Conservation (phyloP, 2,888 invertebrate genomes). For the Drosophila mulleri region DNA sequence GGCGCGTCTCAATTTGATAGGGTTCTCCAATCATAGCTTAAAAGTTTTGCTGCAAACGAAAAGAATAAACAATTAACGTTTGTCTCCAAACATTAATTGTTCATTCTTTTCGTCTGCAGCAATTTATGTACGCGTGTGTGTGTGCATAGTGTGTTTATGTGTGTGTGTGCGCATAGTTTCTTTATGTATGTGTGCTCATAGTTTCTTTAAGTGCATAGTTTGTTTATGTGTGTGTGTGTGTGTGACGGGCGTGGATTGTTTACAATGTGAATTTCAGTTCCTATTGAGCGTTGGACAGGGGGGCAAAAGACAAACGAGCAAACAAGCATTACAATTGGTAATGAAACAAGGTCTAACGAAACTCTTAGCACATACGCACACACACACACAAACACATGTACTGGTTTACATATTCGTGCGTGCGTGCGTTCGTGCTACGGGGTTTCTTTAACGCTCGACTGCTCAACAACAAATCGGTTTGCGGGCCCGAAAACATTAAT, state of each 20-base stretch:
- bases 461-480: constrained; percentile 39
- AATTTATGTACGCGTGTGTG: not conserved
- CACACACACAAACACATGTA: not conserved
- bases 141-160: not conserved
- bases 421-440: not conserved
- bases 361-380: constrained; percentile 12
- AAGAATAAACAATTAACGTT: constrained; percentile 33
- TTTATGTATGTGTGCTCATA: not conserved
- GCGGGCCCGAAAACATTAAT: constrained; percentile 35
- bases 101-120: no score
- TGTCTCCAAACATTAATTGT: not conserved
- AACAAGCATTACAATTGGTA: constrained; percentile 35
- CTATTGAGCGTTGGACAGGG: constrained; percentile 15
- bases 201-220: not conserved
- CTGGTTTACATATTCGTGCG: not conserved
- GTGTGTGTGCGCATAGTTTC: not conserved
- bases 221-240: constrained; percentile 17
- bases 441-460: constrained; percentile 60
- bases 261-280: constrained; percentile 46
- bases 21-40: constrained; percentile 75
- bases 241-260: constrained; percentile 66
- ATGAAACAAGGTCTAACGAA: constrained; percentile 43
- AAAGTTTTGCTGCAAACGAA: constrained; percentile 40
- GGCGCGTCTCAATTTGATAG: constrained; percentile 87
- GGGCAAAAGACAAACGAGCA: not conserved